Evolutionary conservation across 2,113 vertebrate species (phyloP), one percentile per base, ranked within the genome.

Genomic region (Shinisaurus crocodilurus): DNA sequence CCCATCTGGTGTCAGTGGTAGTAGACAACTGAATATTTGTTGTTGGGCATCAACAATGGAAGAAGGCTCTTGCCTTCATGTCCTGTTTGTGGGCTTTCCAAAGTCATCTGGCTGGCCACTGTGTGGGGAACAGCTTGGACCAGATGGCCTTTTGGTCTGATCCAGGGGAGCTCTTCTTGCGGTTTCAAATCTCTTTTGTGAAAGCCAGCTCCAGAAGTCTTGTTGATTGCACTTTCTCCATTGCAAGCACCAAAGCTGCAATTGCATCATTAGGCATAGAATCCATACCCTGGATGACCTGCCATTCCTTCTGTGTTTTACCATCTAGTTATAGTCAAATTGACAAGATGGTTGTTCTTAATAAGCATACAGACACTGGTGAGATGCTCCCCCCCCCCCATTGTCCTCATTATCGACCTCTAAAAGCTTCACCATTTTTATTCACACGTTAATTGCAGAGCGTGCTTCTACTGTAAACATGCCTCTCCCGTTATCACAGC

Each of bases 391-490:
- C 43, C 12, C 37, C 16, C 34, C 74, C 67, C 84, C 70, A 43
- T 87, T 40, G 65, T 7, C 57, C 37, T 4, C 40, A 1, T 54
- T 45, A 87, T 87, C 32, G 86, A 87, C 67, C 74, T 29, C 57
- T 65, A 87, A 77, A 87, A 79, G 40, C 86, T 45, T 77, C 37
- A 10, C 29, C 57, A 34, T 87, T 65, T 87, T 87, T 87, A 79
- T 87, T 63, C 57, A 40, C 3, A 57, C 60, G 45, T 87, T 79
- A 87, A 87, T 87, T 93, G 89, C 77, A 3, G 70, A 87, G 81
- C 40, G 91, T 82, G 88, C 5, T 32, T 91, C 90, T 92, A 85
- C 92, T 95, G 92, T 91, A 91, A 82, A 88, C 72, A 3, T 88
- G 85, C 6, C 5, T 81, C 93, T 82, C 80, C 91, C 86, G 88